Conservation (phyloP, 35 echinoderm and acorn worm genomes). For the Ptychodera flava region DNA sequence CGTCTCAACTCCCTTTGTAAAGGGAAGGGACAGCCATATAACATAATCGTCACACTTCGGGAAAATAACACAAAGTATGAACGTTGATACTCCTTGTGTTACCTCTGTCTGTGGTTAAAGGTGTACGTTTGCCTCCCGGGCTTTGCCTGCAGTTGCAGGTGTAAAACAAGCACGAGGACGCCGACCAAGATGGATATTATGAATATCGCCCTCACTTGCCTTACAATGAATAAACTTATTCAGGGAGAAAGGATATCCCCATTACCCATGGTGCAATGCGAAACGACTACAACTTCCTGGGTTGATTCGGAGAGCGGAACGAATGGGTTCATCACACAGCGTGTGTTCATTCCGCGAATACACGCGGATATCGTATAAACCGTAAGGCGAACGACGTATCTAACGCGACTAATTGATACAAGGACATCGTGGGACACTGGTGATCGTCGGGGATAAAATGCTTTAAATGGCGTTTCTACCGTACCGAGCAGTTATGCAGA, state of each 20-base stretch:
- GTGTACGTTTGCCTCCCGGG: no score
- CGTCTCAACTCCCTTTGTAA: no score
- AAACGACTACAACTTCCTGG: background rate
- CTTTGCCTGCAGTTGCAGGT: no score
- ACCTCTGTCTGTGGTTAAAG: no score
- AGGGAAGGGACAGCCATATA: no score
- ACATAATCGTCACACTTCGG: no score
- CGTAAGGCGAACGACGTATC: background rate
- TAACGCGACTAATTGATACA: background rate
- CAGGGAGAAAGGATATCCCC: background rate
- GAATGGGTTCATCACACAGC: background rate
- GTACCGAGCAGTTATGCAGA: background rate
- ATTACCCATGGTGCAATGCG: background rate
- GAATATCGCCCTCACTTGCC: no score
- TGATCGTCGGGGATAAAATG: background rate
- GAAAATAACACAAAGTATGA: no score
- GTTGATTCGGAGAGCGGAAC: background rate
- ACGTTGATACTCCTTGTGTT: no score
- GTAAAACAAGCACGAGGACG: no score
- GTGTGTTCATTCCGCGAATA: background rate
- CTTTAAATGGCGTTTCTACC: background rate
- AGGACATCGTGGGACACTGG: background rate
- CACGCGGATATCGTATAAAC: background rate
- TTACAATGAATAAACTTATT: no score
- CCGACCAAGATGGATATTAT: no score